Conservation (phyloP, 2,113 vertebrate species). For the Calidris pygmaea region DNA sequence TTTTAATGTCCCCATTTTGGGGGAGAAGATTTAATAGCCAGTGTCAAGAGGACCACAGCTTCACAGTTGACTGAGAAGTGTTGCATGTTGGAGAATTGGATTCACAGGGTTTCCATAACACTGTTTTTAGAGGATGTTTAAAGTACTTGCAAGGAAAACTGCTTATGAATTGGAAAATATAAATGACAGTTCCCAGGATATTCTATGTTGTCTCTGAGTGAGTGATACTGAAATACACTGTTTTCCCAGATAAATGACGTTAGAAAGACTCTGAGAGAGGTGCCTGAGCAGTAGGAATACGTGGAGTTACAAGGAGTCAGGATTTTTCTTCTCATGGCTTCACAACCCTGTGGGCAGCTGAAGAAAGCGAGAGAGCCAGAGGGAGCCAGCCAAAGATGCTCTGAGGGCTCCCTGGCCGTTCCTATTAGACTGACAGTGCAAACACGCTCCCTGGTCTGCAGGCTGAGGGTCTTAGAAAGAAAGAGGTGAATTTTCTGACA, state of each 20-base stretch:
- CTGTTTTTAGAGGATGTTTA: not conserved
- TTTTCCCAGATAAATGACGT: not conserved
- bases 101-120: not conserved
- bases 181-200: not conserved
- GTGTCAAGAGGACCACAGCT: not conserved
- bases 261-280: not conserved
- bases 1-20: not conserved
- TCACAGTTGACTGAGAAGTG: not conserved
- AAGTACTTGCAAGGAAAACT: not conserved
- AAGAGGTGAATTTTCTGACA: not conserved
- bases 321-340: not conserved
- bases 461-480: not conserved
- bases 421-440: not conserved
- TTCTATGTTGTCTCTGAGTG: not conserved
- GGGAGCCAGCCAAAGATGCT: not conserved
- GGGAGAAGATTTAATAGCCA: not conserved
- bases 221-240: not conserved
- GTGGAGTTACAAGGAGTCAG: not conserved
- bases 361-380: not conserved
- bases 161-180: not conserved
- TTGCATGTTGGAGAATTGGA: not conserved
- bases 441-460: not conserved
- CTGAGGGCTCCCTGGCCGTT: not conserved
- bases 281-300: not conserved
- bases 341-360: not conserved